A percentile compares a stretch with the other conserved stretches of the same genome.
These are phyloP conservation scores for Lepidonotus clava DNA, from an alignment of 2,888 invertebrate genomes.

Conservation along the genomic window DNA sequence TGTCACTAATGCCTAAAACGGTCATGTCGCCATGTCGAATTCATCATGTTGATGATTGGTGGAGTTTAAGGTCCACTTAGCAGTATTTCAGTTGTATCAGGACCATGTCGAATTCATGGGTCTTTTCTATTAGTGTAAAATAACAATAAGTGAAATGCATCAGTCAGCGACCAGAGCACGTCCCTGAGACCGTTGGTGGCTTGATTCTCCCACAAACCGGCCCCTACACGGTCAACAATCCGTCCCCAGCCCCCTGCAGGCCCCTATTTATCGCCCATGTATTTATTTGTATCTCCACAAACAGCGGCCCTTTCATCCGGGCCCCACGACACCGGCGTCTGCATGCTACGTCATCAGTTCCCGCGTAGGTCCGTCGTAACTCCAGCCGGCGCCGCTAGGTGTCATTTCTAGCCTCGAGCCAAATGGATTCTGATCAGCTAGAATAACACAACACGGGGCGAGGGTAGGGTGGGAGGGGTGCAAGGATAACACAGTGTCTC, in stretches of 20 bases:
- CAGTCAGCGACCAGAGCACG: too few species aligned
- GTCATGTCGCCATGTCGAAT: too few species aligned
- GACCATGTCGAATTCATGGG: too few species aligned
- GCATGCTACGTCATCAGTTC: slow-evolving; percentile 42
- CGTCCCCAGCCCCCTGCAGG: background rate
- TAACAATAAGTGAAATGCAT: background rate
- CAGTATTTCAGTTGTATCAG: too few species aligned
- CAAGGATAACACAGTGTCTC: background rate
- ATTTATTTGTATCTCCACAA: slow-evolving; percentile 46
- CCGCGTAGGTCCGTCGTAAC: background rate
- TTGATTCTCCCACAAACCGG: background rate
- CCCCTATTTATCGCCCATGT: background rate
- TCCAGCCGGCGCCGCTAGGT: background rate
- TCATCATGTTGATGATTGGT: too few species aligned
- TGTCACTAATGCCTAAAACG: too few species aligned
- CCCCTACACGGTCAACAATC: background rate
- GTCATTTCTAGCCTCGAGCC: slow-evolving; percentile 43
- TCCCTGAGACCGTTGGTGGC: background rate
- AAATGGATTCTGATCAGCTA: slow-evolving; percentile 44
- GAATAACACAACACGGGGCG: slow-evolving; percentile 30
- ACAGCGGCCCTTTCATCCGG: background rate
- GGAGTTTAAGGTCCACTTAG: too few species aligned
- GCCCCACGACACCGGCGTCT: background rate
- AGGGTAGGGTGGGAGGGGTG: background rate
- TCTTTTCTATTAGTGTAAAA: too few species aligned